phyloP scores from a whole-genome alignment of 2,797 vertebrate species.

The Alcedo quadribrachys region DNA sequence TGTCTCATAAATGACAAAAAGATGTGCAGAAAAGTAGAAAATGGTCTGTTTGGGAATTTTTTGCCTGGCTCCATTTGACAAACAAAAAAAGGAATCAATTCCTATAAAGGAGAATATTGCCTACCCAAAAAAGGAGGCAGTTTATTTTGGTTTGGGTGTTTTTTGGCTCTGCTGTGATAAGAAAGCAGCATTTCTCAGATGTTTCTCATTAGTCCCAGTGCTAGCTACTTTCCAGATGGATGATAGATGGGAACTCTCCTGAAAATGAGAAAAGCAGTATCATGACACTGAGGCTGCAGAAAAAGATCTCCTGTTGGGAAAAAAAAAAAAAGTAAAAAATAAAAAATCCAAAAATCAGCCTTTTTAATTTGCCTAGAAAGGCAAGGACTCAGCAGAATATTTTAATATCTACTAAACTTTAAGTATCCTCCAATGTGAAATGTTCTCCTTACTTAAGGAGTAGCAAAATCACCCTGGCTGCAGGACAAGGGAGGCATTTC shows the following conservation, averaged over 20 bases:
- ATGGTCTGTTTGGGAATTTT: neutral
- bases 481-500: neutral
- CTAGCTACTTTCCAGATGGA: slow-evolving; percentile 27
- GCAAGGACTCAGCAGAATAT: neutral
- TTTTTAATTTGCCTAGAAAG: neutral
- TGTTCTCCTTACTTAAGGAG: neutral
- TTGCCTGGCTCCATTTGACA: neutral
- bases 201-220: slow-evolving; percentile 28
- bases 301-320: neutral
- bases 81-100: neutral
- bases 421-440: neutral
- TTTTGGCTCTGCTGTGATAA: slow-evolving; percentile 30
- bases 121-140: slow-evolving; percentile 26
- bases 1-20: neutral
- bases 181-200: slow-evolving; percentile 28
- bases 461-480: neutral
- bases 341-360: neutral
- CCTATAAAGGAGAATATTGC: neutral
- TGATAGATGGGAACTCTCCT: slow-evolving; percentile 9
- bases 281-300: neutral
- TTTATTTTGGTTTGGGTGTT: neutral
- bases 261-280: slow-evolving; percentile 38
- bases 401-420: neutral
- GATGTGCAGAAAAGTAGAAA: neutral
- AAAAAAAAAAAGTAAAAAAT: too few relatives aligned